Evolutionary conservation across 2,113 vertebrate genomes (phyloP).

Genomic region (Cynoglossus semilaevis): DNA sequence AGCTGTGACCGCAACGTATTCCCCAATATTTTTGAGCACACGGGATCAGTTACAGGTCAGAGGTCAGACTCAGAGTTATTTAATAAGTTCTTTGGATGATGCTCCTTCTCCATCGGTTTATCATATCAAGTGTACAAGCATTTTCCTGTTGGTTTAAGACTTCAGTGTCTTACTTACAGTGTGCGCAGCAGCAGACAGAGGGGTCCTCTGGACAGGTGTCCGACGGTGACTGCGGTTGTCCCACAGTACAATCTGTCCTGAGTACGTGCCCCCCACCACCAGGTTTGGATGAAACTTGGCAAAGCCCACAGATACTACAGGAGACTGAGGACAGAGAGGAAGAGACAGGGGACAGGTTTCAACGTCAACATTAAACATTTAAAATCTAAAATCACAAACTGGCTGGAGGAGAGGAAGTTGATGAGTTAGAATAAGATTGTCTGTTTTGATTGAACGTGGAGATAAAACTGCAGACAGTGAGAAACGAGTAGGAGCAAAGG

Average conservation of each 20-base stretch:
- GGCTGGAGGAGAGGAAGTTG: background rate
- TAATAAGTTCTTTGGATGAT: slow-evolving; percentile 26
- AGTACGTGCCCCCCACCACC: slow-evolving; percentile 93
- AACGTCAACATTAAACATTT: background rate
- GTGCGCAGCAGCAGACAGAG: slow-evolving; percentile 93
- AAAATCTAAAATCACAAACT: background rate
- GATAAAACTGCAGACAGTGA: slow-evolving; percentile 24
- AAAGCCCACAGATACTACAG: slow-evolving; percentile 95
- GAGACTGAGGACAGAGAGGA: slow-evolving; percentile 80
- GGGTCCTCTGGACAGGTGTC: slow-evolving; percentile 94
- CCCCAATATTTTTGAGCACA: background rate
- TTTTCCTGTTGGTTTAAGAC: too few species aligned
- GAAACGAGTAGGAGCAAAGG: slow-evolving; percentile 28
- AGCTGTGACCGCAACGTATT: slow-evolving; percentile 18
- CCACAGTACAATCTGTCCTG: slow-evolving; percentile 96
- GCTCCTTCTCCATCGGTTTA: slow-evolving; percentile 5
- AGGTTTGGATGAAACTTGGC: slow-evolving; percentile 97
- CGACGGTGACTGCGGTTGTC: slow-evolving; percentile 96
- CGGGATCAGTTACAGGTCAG: background rate
- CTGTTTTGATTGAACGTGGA: slow-evolving; percentile 8
- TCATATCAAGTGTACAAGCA: background rate
- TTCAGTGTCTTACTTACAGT: slow-evolving; percentile 82
- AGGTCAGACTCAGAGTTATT: slow-evolving; percentile 12
- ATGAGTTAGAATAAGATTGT: background rate
- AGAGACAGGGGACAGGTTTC: background rate